Evolutionary conservation across 2,113 vertebrate genomes (phyloP).

Genomic region (Eupsittula cactorum): DNA sequence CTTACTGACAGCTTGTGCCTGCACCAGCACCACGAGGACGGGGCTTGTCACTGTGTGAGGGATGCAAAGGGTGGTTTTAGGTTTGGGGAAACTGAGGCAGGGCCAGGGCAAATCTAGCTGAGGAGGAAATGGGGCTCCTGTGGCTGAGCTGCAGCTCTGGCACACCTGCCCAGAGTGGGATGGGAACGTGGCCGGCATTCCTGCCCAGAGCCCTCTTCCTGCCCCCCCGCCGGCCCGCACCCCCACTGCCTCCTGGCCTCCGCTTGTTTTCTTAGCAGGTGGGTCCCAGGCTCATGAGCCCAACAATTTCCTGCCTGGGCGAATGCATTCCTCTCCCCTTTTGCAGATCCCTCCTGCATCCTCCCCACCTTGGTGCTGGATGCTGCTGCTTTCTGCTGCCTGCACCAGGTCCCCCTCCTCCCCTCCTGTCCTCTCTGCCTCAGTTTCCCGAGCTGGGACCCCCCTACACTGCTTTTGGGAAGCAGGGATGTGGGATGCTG

Average conservation of each 20-base stretch:
- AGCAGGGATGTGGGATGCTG: neutral
- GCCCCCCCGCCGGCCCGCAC: neutral
- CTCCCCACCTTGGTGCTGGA: neutral
- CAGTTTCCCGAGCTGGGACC: neutral
- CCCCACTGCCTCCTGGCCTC: neutral
- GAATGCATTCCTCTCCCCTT: conserved; percentile 12
- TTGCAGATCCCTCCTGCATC: neutral
- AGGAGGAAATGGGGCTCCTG: accelerated
- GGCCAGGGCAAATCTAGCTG: neutral
- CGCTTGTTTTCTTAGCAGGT: conserved; percentile 70
- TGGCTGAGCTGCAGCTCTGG: accelerated
- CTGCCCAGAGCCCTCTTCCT: conserved; percentile 34
- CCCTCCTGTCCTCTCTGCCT: neutral
- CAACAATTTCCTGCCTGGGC: conserved; percentile 59
- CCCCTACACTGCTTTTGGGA: neutral
- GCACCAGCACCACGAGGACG: accelerated
- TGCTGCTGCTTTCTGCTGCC: neutral
- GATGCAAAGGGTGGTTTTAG: neutral
- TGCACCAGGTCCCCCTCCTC: accelerated
- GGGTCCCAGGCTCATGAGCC: conserved; percentile 1
- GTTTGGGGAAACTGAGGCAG: neutral
- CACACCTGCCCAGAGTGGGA: conserved; percentile 25
- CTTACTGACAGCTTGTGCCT: neutral
- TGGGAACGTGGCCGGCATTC: neutral
- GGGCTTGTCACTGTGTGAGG: accelerated